Conservation (phyloP, 2,888 invertebrate species). For the Melinaea menophilus region DNA sequence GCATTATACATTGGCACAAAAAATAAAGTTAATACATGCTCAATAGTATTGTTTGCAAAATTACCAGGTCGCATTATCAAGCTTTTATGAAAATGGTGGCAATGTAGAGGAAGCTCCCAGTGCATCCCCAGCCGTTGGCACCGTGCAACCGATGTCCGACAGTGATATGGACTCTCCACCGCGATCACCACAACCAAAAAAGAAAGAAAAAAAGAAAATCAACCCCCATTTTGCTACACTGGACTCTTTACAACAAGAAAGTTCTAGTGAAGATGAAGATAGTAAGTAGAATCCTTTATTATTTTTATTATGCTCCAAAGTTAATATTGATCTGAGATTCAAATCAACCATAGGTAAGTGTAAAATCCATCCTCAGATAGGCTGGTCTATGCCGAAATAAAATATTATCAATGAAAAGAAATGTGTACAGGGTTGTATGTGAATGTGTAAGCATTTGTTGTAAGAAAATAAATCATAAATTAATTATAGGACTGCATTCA, state of each 20-base stretch:
- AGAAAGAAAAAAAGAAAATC: slow-evolving; percentile 60
- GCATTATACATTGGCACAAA: neutral
- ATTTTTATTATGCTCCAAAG: neutral
- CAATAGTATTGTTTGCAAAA: slow-evolving; percentile 13
- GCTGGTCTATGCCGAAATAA: neutral
- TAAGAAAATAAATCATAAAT: no score
- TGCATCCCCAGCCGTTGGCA: slow-evolving; percentile 43
- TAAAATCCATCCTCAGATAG: no score
- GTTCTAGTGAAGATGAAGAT: slow-evolving; percentile 81
- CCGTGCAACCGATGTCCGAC: slow-evolving; percentile 54
- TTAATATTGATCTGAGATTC: slow-evolving; percentile 2
- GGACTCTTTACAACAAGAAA: slow-evolving; percentile 74
- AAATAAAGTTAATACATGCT: neutral
- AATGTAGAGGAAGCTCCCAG: slow-evolving; percentile 69
- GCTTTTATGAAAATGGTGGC: slow-evolving; percentile 86
- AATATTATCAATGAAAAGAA: neutral
- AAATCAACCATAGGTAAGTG: no score
- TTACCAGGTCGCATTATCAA: slow-evolving; percentile 85
- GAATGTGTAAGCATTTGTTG: no score
- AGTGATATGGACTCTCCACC: slow-evolving; percentile 68
- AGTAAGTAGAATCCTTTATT: slow-evolving; percentile 48
- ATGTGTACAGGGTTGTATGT: no score
- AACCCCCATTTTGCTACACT: slow-evolving; percentile 79
- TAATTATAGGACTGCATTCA: no score
- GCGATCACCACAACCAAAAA: slow-evolving; percentile 53